A percentile compares a stretch with the other conserved stretches of the same genome.
Evolutionary conservation across 2,888 invertebrate genomes (phyloP).

Genomic region (Folsomia manolachei): DNA sequence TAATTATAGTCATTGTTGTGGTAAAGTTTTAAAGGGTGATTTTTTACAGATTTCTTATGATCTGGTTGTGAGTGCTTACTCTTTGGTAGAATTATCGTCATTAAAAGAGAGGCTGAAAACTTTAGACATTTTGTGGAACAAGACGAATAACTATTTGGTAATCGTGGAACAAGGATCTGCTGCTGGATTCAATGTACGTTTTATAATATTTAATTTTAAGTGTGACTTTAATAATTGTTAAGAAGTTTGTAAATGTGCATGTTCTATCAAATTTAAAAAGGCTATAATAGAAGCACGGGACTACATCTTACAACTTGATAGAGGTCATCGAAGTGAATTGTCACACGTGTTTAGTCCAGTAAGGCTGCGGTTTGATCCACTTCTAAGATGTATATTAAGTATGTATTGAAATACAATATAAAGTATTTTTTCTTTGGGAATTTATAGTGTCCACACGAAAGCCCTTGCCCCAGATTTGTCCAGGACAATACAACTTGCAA

Average conservation of each 20-base stretch:
- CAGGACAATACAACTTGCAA: slow-evolving; percentile 72
- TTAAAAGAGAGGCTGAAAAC: slow-evolving; percentile 66
- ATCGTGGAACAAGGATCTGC: slow-evolving; percentile 80
- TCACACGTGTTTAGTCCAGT: slow-evolving; percentile 70
- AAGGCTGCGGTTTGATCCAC: slow-evolving; percentile 52
- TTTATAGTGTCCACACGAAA: slow-evolving; percentile 77
- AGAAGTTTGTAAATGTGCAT: not conserved
- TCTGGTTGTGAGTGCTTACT: slow-evolving; percentile 75
- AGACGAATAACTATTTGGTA: slow-evolving; percentile 76
- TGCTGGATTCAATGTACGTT: slow-evolving; percentile 72
- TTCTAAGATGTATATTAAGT: not conserved
- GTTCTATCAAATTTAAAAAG: slow-evolving; percentile 51
- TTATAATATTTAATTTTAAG: slow-evolving; percentile 3
- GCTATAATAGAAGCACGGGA: slow-evolving; percentile 79
- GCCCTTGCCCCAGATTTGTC: slow-evolving; percentile 69
- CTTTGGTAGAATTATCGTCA: slow-evolving; percentile 74
- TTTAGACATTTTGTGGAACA: slow-evolving; percentile 77
- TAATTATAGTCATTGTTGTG: not conserved
- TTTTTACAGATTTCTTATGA: slow-evolving; percentile 65
- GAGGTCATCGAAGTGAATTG: slow-evolving; percentile 32
- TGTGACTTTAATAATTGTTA: not conserved
- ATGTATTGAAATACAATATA: too few relatives aligned
- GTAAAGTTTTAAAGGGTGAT: not conserved
- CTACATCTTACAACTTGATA: slow-evolving; percentile 64
- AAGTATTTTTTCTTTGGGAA: not conserved